Evolutionary conservation across 2,888 invertebrate genomes (phyloP), one percentile per base, ranked within the genome.

Genomic region (Incurvaria masculella): DNA sequence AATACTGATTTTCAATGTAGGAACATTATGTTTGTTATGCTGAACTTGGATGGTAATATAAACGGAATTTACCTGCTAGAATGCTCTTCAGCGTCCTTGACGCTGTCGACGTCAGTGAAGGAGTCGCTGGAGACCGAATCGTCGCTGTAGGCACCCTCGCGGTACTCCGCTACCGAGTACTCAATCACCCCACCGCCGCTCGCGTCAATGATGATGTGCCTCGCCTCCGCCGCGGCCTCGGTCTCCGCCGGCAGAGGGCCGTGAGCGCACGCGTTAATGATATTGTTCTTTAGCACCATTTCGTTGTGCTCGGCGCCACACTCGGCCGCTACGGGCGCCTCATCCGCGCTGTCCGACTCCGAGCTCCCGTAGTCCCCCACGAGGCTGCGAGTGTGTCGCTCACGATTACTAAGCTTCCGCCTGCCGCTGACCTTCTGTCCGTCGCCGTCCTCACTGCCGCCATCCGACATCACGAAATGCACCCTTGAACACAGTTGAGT

Each of bases 241-340:
- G 59, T 26, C 17, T 41, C 21, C 41, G 11, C 16, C 11, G 21
- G 14, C 55, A 73, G 52, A 4, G 79, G 78, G 4, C 78, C 78
- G 57, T 79, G 79, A 52, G 75, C 73, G 55, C 76, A 76, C 33
- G 79, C 78, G 53, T 79, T 79, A 55, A 79, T 78, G 46, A 78
- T 74, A 53, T 78, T 79, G 62, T 79, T 76, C 55, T 76, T 78
- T 51, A 76, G 61, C 50, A 79, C 78, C 76, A 79, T 78, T 52
- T 75, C 75, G 64, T 72, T 78, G 21, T 73, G 61, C 55, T 74
- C 74, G 23, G 65, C 60, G 2, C 68, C 62, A 51, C 76, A 49
- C 20, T 42, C 76, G 2, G 71, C 72, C 54, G 74, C 71, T 48
- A 69, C 70, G 51, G 27, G 20, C 17, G 18, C n/a, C 18, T 20